phyloP scores from a whole-genome alignment of 1,140 invertebrate genomes.

The Oncopodura yosiiana region DNA sequence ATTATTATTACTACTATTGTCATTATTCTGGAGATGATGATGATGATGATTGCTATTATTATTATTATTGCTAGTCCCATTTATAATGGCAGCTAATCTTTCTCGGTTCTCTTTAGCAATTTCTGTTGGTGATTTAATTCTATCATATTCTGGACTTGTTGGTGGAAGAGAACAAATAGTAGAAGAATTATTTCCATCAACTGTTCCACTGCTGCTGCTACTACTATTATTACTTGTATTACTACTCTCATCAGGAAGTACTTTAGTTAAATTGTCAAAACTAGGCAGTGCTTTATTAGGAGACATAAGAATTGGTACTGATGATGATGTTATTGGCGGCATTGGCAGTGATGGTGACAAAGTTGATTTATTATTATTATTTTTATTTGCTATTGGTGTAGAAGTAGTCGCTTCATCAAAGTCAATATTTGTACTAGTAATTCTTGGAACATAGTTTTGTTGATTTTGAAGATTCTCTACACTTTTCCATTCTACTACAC shows the following conservation, averaged over 20 bases:
- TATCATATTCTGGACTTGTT: constrained; percentile 24
- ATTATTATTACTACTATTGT: constrained; percentile 2
- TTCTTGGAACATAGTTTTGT: not conserved
- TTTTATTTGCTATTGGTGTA: constrained; percentile 2
- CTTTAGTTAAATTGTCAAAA: constrained; percentile 11
- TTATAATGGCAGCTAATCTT: not conserved
- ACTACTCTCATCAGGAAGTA: not conserved
- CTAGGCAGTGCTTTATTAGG: too few species aligned
- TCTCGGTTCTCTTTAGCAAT: constrained; percentile 19
- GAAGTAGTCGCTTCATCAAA: constrained; percentile 14
- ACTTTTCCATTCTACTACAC: constrained; percentile 35
- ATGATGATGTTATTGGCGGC: constrained; percentile 10
- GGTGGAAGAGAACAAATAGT: not conserved
- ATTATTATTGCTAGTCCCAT: not conserved
- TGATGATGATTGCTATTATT: not conserved
- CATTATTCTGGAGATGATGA: constrained; percentile 4
- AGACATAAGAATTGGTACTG: constrained; percentile 4
- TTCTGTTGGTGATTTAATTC: constrained; percentile 24
- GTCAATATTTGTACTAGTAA: constrained; percentile 24
- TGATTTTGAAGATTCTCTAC: constrained; percentile 32
- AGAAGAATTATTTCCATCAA: not conserved
- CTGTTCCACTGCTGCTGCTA: not conserved
- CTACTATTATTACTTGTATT: not conserved
- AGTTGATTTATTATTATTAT: not conserved
- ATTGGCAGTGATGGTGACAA: not conserved